Percentiles rank a stretch among this genome's conserved stretches.
Conservation (phyloP, 2,888 invertebrate species). For the Volucella inanis region DNA sequence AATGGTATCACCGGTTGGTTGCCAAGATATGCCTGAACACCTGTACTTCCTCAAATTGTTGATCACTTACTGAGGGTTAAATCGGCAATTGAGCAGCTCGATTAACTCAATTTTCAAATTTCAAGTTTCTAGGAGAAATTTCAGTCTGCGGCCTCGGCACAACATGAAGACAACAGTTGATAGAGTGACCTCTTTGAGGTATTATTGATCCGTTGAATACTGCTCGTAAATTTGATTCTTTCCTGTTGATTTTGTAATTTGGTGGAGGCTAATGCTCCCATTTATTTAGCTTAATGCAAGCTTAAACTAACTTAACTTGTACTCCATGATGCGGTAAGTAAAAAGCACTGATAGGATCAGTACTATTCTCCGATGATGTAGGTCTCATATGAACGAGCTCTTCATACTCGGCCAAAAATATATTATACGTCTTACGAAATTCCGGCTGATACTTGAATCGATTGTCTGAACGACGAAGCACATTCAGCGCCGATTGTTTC, state of each 20-base stretch:
- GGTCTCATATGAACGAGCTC: neutral
- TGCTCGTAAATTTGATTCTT: neutral
- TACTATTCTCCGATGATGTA: neutral
- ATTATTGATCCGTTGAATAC: neutral
- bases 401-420: neutral
- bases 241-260: neutral
- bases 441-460: neutral
- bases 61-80: too few species aligned
- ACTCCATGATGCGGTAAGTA: neutral
- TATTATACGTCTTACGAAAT: neutral
- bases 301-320: too few species aligned
- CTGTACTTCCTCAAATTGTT: too few species aligned
- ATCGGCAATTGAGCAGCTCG: too few species aligned
- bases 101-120: too few species aligned
- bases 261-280: too few species aligned
- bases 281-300: too few species aligned
- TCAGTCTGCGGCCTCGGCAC: neutral
- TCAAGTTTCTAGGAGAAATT: too few species aligned
- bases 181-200: neutral
- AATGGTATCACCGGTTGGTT: too few species aligned
- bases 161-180: neutral
- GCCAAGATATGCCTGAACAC: too few species aligned
- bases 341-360: neutral
- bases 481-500: too few species aligned
- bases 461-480: too few species aligned